Evolutionary conservation across 2,888 invertebrate genomes (phyloP).

Genomic region (Athrips mouffetella): DNA sequence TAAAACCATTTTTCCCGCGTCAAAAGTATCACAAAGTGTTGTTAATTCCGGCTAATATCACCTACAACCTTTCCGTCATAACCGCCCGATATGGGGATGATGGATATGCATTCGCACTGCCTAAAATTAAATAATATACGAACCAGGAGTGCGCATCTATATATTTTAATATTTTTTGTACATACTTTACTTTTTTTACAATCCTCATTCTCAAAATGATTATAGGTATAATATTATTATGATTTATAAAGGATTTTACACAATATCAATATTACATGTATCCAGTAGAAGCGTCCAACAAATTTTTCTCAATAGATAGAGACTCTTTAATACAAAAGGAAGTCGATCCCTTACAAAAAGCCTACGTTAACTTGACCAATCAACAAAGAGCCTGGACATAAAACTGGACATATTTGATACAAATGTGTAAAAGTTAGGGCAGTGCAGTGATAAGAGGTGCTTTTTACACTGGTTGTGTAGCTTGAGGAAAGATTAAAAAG

Average conservation of each 20-base stretch:
- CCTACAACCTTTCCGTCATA: conserved; percentile 67
- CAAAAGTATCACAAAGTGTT: conserved; percentile 69
- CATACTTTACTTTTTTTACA: too few relatives aligned
- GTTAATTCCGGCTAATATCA: conserved; percentile 73
- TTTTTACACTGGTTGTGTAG: not conserved
- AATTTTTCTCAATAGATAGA: too few relatives aligned
- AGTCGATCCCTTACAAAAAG: conserved; percentile 34
- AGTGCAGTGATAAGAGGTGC: not conserved
- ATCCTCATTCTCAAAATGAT: too few relatives aligned
- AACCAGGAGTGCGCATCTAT: conserved; percentile 27
- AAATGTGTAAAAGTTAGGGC: too few relatives aligned
- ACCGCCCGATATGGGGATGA: conserved; percentile 68
- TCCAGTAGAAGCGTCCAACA: too few relatives aligned
- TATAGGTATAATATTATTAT: not conserved
- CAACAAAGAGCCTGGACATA: not conserved
- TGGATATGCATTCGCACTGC: conserved; percentile 51
- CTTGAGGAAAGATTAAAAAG: conserved; percentile 50
- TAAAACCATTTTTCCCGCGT: conserved; percentile 58
- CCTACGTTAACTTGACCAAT: conserved; percentile 31
- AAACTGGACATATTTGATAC: not conserved
- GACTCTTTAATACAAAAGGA: too few relatives aligned
- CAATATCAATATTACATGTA: too few relatives aligned
- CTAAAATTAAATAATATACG: conserved; percentile 51
- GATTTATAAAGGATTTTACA: not conserved
- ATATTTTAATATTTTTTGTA: too few relatives aligned